These are phyloP conservation scores for Orchesellides sinensis DNA, from an alignment of 2,888 invertebrate genomes.

Conservation along the genomic window DNA sequence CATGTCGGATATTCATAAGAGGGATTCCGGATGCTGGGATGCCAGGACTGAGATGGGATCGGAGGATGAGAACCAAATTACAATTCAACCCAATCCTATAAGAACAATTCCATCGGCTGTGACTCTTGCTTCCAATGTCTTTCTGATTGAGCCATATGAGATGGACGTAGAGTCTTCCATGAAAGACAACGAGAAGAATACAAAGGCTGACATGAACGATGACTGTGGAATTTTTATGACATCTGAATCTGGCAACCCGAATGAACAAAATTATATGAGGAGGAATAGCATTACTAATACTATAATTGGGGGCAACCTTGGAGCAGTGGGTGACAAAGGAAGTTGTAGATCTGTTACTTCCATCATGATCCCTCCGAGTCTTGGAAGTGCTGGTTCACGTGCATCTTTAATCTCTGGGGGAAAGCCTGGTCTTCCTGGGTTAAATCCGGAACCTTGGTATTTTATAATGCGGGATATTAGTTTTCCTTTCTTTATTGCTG, in stretches of 20 bases:
- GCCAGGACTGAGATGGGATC: constrained; percentile 46
- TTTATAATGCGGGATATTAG: constrained; percentile 63
- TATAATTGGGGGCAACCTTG: constrained; percentile 50
- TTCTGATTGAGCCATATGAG: constrained; percentile 54
- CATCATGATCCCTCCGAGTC: constrained; percentile 42
- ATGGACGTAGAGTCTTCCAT: constrained; percentile 35
- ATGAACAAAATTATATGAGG: constrained; percentile 9
- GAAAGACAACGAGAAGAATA: constrained; percentile 40
- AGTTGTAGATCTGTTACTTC: constrained; percentile 59
- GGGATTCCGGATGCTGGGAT: constrained; percentile 60
- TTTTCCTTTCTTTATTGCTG: constrained; percentile 68
- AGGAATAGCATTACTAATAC: constrained; percentile 43
- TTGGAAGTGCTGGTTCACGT: constrained; percentile 63
- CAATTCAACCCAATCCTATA: constrained; percentile 14
- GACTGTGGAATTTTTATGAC: constrained; percentile 64
- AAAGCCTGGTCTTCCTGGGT: constrained; percentile 26
- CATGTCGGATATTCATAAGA: constrained; percentile 45
- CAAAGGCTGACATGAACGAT: constrained; percentile 29
- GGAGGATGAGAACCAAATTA: constrained; percentile 44
- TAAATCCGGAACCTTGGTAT: constrained; percentile 58
- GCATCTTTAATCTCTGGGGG: constrained; percentile 64
- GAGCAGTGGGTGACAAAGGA: constrained; percentile 57
- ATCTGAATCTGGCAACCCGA: constrained; percentile 48
- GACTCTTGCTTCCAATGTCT: constrained; percentile 17
- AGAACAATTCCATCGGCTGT: background rate